Base-by-base conservation (phyloP, 1,140 invertebrate species). In the Drosophila bifasciata region DNA sequence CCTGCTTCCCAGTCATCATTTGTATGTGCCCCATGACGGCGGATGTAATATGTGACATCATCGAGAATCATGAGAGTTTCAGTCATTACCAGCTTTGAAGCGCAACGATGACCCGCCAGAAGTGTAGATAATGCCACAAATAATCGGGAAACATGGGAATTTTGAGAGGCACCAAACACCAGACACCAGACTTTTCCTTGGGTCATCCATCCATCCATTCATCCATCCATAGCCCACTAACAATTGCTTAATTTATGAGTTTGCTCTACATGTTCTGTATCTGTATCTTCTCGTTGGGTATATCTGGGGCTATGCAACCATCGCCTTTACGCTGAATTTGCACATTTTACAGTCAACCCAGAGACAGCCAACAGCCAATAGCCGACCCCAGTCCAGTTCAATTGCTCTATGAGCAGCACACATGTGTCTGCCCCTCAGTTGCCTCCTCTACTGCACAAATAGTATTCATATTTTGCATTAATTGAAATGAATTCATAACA, bases 401-500 rank as follows among this genome's bases (percentile, higher is more conserved):
- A 13, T 23, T 57, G 40, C 36, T 36, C 39, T n/a, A 11, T 11
- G 28, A 32, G 9, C 32, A 36, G 3, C 32, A 36, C 32, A 36
- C 32, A 36, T 36, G 11, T 36, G 11, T 36, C 32, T 36, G 11
- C 32, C 9, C 13, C 9, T 32, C 11, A 4, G 3, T 9, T 13
- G 4, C 32, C 11, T 11, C 11, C 13, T 53, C 13, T 69, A 16
- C 32, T 75, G 32, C 1, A 36, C 32, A 8, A 36, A 11, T 36
- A 61, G 32, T 36, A 61, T 70, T 78, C 66, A 81, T 81, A 78
- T 85, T 69, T 76, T 66, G 69, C 83, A 88, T 88, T 86, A 88
- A 86, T 86, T 86, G 84, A 89, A 86, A 70, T 81, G 78, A 86
- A 86, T 88, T 83, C 74, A 75, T 57, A 83, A 83, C 81, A 78